A percentile compares a stretch with the other conserved stretches of the same genome.
Evolutionary conservation across 2,797 vertebrate species (phyloP).

Genomic region (Octomys mimax): DNA sequence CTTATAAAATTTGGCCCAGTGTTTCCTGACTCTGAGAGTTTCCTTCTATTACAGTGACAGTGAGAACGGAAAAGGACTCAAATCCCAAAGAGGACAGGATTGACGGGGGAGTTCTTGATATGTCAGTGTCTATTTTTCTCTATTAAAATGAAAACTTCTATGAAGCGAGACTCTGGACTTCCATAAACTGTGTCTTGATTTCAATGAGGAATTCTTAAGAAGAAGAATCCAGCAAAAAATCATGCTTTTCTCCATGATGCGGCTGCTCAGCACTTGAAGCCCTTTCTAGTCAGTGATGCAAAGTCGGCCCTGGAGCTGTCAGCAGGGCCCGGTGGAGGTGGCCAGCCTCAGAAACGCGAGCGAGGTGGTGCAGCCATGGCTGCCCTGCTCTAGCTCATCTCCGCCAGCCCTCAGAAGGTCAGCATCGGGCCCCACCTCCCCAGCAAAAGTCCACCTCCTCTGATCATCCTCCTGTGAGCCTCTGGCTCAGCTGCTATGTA

Average conservation of each 20-base stretch:
- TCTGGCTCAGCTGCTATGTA: background rate
- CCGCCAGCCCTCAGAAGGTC: accelerated
- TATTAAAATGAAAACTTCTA: background rate
- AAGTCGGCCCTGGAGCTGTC: background rate
- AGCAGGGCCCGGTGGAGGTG: too few relatives aligned
- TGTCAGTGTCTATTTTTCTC: background rate
- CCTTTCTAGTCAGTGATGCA: background rate
- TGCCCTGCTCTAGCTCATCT: background rate
- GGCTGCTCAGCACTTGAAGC: background rate
- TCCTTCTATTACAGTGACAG: background rate
- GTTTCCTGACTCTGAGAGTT: background rate
- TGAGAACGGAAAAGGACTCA: background rate
- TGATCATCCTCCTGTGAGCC: too few relatives aligned
- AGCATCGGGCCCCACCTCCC: too few relatives aligned
- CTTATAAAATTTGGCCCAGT: background rate
- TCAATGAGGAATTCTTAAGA: background rate
- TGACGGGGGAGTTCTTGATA: background rate
- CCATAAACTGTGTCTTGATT: background rate
- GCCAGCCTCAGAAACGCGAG: too few relatives aligned
- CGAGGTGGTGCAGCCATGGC: accelerated
- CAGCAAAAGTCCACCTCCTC: background rate
- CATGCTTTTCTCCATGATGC: background rate
- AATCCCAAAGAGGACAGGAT: background rate
- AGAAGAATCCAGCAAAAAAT: background rate
- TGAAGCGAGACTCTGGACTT: background rate